These are phyloP conservation scores for Stegodyphus dumicola DNA, from an alignment of 1,140 invertebrate species.

Conservation along the genomic window DNA sequence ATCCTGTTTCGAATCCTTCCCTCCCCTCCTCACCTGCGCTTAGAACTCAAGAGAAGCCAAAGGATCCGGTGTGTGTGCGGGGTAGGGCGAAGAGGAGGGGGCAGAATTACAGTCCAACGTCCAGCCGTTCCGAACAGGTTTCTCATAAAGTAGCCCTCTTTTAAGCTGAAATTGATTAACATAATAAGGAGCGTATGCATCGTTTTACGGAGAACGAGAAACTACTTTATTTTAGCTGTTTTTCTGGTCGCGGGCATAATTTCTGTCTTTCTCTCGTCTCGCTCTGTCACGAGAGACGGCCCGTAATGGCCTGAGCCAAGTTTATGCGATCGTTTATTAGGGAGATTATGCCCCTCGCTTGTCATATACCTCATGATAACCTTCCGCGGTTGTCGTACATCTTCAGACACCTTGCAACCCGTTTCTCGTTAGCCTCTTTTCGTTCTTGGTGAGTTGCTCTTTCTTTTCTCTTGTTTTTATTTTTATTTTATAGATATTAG, in stretches of 20 bases:
- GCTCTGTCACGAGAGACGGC: slow-evolving; percentile 25
- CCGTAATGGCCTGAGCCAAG: slow-evolving; percentile 9
- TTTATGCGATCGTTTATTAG: slow-evolving; percentile 49
- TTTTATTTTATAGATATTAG: too few species aligned
- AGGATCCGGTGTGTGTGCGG: slow-evolving; percentile 2
- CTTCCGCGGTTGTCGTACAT: background rate
- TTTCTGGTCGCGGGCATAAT: slow-evolving; percentile 6
- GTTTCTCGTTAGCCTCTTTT: slow-evolving; percentile 4
- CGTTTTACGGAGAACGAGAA: background rate
- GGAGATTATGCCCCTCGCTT: slow-evolving; percentile 42
- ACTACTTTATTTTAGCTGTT: background rate
- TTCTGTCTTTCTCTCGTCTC: slow-evolving; percentile 37
- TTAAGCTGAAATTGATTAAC: slow-evolving; percentile 45
- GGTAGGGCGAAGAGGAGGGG: slow-evolving; percentile 1
- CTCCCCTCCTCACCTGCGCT: background rate
- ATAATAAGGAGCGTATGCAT: slow-evolving; percentile 22
- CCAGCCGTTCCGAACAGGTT: slow-evolving; percentile 56
- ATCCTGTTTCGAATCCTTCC: background rate
- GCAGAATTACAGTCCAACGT: slow-evolving; percentile 32
- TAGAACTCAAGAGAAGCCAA: background rate
- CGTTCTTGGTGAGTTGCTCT: background rate
- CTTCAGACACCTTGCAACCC: slow-evolving; percentile 26
- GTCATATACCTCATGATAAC: slow-evolving; percentile 45
- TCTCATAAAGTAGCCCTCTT: slow-evolving; percentile 44
- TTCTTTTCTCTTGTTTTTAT: background rate